Conservation (phyloP, 2,888 invertebrate species). For the Geotrupes spiniger region DNA sequence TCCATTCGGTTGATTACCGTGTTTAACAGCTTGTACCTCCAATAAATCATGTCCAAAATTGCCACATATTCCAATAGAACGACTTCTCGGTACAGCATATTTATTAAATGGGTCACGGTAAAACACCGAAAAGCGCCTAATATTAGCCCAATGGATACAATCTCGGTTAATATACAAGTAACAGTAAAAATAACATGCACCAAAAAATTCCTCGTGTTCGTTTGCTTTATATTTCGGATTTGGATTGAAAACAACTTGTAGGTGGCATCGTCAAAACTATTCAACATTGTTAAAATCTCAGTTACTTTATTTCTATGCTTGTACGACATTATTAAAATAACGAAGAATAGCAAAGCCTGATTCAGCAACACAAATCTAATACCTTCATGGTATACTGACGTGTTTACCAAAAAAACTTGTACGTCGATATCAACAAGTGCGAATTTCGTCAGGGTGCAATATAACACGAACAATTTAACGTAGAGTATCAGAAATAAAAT, state of each 20-base stretch:
- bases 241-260: background rate
- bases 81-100: slow-evolving; percentile 1
- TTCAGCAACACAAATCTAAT: background rate
- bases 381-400: background rate
- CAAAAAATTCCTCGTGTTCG: slow-evolving; percentile 1
- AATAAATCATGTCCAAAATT: slow-evolving; percentile 3
- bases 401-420: background rate
- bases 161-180: background rate
- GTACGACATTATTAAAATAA: background rate
- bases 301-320: slow-evolving; percentile 1
- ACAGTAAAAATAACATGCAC: background rate
- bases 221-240: background rate
- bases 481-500: background rate
- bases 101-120: background rate
- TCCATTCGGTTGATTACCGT: background rate
- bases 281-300: background rate
- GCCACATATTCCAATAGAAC: slow-evolving; percentile 6
- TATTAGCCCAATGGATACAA: background rate
- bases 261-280: background rate
- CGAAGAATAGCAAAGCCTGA: background rate
- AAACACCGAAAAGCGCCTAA: background rate
- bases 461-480: background rate
- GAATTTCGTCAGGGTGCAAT: background rate
- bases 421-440: background rate
- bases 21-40: slow-evolving; percentile 3